Conservation (phyloP, 2,797 vertebrate species). For the Sebastes trivittatus region DNA sequence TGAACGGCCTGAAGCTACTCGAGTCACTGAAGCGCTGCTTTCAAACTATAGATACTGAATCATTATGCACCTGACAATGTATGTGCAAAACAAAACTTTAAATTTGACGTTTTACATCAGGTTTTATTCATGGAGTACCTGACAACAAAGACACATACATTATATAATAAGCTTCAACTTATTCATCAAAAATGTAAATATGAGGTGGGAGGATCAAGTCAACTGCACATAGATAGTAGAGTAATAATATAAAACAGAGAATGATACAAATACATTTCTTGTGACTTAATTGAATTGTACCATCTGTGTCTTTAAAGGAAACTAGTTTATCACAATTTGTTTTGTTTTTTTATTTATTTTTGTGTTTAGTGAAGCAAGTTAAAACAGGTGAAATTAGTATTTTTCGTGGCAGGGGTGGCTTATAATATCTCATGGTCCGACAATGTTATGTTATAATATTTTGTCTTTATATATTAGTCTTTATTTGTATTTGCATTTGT, state of each 20-base stretch:
- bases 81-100: neutral
- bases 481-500: neutral
- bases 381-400: too few relatives aligned
- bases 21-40: neutral
- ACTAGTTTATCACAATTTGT: neutral
- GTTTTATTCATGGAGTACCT: neutral
- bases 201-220: neutral
- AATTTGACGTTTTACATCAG: neutral
- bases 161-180: neutral
- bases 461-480: too few relatives aligned
- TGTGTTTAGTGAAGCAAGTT: too few relatives aligned
- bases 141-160: neutral
- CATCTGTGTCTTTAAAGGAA: neutral
- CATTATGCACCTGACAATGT: neutral
- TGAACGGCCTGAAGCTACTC: slow-evolving; percentile 8
- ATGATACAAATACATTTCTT: neutral
- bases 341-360: too few relatives aligned
- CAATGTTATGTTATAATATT: too few relatives aligned
- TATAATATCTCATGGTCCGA: too few relatives aligned
- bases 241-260: neutral
- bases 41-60: slow-evolving; percentile 3
- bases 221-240: neutral
- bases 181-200: neutral
- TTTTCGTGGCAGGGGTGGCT: too few relatives aligned
- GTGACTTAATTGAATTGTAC: neutral